Percentiles rank a stretch among this genome's conserved stretches.
Evolutionary conservation across 2,797 vertebrate genomes (phyloP).

Genomic region (Adelosebastes latens): DNA sequence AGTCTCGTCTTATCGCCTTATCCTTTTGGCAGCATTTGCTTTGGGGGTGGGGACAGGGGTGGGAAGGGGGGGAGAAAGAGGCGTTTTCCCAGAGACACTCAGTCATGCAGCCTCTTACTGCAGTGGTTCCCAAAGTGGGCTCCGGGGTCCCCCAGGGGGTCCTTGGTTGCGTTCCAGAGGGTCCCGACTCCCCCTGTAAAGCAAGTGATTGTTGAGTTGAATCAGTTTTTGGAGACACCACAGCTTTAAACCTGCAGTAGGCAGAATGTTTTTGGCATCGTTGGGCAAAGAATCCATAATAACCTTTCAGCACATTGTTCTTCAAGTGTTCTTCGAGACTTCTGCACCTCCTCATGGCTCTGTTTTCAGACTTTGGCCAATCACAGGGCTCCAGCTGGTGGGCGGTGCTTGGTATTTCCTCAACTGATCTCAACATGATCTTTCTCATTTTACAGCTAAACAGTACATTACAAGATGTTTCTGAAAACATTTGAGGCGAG

Average conservation of each 20-base stretch:
- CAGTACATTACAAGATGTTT: no score
- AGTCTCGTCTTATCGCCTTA: constrained; percentile 63
- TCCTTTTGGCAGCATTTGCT: constrained; percentile 67
- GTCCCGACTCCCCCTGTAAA: not conserved
- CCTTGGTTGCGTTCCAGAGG: constrained; percentile 22
- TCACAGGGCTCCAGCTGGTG: no score
- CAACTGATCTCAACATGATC: no score
- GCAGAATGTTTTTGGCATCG: no score
- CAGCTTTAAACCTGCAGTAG: not conserved
- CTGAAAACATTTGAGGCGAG: no score
- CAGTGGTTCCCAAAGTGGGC: constrained; percentile 43
- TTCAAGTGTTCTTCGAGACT: no score
- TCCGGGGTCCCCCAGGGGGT: constrained; percentile 6
- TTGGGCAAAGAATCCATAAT: no score
- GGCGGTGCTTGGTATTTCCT: no score
- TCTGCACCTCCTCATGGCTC: no score
- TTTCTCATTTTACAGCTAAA: no score
- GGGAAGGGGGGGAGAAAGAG: constrained; percentile 27
- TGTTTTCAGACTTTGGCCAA: no score
- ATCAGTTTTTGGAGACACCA: not conserved
- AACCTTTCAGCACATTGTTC: no score
- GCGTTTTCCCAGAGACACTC: constrained; percentile 62
- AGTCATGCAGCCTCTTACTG: constrained; percentile 24
- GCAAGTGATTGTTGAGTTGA: not conserved
- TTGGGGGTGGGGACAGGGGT: constrained; percentile 37